A percentile compares a stretch with the other conserved stretches of the same genome.
phyloP scores from a whole-genome alignment of 2,888 invertebrate genomes.

The Aromia moschata region DNA sequence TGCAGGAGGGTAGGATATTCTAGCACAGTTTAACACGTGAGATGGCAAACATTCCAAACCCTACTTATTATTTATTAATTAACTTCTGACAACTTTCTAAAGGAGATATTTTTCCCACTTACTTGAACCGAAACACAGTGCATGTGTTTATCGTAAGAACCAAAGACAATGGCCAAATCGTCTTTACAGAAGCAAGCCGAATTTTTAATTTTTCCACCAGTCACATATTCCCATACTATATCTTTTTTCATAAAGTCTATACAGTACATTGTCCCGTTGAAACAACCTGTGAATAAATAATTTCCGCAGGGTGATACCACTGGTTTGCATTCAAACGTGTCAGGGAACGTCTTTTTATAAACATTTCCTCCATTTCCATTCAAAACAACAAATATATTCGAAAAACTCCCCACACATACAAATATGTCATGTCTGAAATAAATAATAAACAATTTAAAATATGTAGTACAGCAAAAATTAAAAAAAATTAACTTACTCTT shows the following conservation, averaged over 20 bases:
- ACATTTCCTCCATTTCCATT: slow-evolving; percentile 66
- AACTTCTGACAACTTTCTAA: too few species aligned
- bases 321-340: slow-evolving; percentile 75
- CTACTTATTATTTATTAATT: too few species aligned
- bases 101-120: too few species aligned
- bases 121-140: slow-evolving; percentile 70
- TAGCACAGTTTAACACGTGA: too few species aligned
- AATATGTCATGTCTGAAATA: slow-evolving; percentile 47
- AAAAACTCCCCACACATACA: slow-evolving; percentile 77
- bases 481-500: slow-evolving; percentile 61
- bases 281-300: slow-evolving; percentile 77
- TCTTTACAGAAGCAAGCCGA: slow-evolving; percentile 63
- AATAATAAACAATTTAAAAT: not conserved
- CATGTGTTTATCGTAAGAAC: slow-evolving; percentile 76
- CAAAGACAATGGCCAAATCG: slow-evolving; percentile 68
- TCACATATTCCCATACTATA: slow-evolving; percentile 71
- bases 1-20: too few species aligned
- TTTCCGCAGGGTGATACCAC: slow-evolving; percentile 60
- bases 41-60: too few species aligned
- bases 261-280: slow-evolving; percentile 78
- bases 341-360: slow-evolving; percentile 67
- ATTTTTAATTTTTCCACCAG: slow-evolving; percentile 74
- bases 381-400: slow-evolving; percentile 73
- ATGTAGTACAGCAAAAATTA: not conserved
- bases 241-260: slow-evolving; percentile 67